A percentile compares a stretch with the other conserved stretches of the same genome.
phyloP scores from a whole-genome alignment of 2,113 vertebrate genomes.

The Calidris pugnax region DNA sequence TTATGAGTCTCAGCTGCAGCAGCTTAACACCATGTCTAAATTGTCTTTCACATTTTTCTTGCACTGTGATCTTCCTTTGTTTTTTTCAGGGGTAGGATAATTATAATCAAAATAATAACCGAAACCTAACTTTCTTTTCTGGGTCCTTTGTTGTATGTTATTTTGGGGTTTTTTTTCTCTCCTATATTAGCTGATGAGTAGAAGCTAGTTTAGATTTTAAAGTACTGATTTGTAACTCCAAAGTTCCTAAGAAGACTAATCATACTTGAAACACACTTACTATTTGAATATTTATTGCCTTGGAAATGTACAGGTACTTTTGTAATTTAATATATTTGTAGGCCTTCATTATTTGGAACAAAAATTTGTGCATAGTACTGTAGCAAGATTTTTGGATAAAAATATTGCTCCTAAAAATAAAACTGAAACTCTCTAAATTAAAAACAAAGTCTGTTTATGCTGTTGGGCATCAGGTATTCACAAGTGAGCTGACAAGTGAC shows the following conservation, averaged over 20 bases:
- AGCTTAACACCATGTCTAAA: conserved; percentile 28
- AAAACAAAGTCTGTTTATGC: neutral
- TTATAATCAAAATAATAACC: conserved; percentile 53
- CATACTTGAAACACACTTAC: neutral
- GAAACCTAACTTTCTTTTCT: conserved; percentile 51
- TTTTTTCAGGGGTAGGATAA: conserved; percentile 27
- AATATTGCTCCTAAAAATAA: neutral
- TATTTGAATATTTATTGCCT: neutral
- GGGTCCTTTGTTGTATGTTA: neutral
- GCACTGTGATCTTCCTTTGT: conserved; percentile 20
- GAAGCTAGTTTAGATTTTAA: neutral
- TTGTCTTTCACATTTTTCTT: conserved; percentile 33
- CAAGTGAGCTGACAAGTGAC: neutral
- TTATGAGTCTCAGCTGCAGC: conserved; percentile 41
- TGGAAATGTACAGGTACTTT: neutral
- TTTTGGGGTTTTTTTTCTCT: neutral
- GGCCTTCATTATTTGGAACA: neutral
- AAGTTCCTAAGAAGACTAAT: neutral
- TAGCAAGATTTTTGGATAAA: neutral
- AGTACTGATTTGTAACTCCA: neutral
- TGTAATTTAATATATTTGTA: neutral
- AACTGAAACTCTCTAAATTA: neutral
- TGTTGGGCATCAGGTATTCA: neutral
- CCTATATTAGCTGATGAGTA: neutral
- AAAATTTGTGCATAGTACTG: neutral